Evolutionary conservation across 2,888 invertebrate species (phyloP), one percentile per base, ranked within the genome.

Genomic region (Xylocampa areola): DNA sequence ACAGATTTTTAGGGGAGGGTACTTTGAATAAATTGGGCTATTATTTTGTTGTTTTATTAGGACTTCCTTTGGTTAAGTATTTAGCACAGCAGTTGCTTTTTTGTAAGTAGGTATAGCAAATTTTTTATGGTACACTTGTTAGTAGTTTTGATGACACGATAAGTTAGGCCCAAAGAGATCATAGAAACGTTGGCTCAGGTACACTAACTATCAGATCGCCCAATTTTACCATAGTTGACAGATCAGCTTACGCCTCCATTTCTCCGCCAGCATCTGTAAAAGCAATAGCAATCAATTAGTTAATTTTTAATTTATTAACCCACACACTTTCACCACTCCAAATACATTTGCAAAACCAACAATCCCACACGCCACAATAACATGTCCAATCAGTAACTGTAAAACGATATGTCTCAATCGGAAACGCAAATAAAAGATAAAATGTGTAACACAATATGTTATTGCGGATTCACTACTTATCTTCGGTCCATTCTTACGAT

Each of bases 381-480:
- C 52, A 59, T 33, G 11, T 29, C 43, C 59, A 82, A 87, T 82
- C 80, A 77, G 71, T 71, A 66, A 21, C 59, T 65, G 91, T 88
- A 91, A 93, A 89, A 60, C 67, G 89, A 92, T 89, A 90, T 77
- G 75, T 52, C 85, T 84, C 90, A 90, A 92, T 92, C 91, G 81
- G 88, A 89, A 91, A 91, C 65, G 89, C 85, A 92, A 93, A 93
- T 91, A 93, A 84, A 86, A 87, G 89, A 90, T 88, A 88, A 75
- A 72, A 84, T 81, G 81, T 87, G 92, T 90, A 92, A 93, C 83
- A 84, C 80, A 86, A 93, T 92, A 89, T 85, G 87, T 87, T 85
- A 82, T 65, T 87, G 79, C 85, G 82, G 86, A 88, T 88, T 84
- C 87, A 78, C 77, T 77, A 85, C 77, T 85, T 87, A 89, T 89